Base-by-base conservation (phyloP, 2,113 vertebrate genomes). In the Paratilapia polleni region DNA sequence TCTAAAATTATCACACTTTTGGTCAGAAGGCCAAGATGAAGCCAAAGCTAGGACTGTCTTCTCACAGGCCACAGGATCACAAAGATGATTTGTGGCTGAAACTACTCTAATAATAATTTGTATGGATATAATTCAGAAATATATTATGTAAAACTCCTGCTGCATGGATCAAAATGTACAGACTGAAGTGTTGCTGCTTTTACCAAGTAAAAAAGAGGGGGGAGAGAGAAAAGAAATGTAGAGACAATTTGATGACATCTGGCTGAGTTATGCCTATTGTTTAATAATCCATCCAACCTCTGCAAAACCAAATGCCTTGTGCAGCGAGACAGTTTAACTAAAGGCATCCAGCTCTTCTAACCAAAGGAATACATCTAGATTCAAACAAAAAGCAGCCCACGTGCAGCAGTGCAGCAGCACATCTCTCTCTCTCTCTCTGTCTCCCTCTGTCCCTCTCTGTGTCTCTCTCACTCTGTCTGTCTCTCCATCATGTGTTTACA, bases 1-100 rank as follows among this genome's bases (percentile, higher is more conserved):
- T 94, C 95, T 96, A 95, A 95, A 96, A 96, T 96, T 95, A 95
- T 95, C 94, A 95, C 96, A 96, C 95, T 87, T 95, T 95, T 94
- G 95, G 95, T 95, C 94, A 91, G 92, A 85, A 92, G 86, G 92
- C 93, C 92, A 93, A 93, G 85, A 92, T 81, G 81, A 89, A 95
- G 92, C 90, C 91, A 94, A 87, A 79, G 59, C 61, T 87, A 62
- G 81, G 85, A 91, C 89, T 86, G 84, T 92, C 86, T 92, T 93
- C 81, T 90, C 87, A 86, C 89, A 84, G 88, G 86, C 88, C 87
- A 80, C 86, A 85, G 83, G 38, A 91, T 89, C 84, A 92, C 77
- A 81, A 78, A 85, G 75, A 90, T 34, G 61, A 61, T 64, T 58
- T 64, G 75, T 49, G 78, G 80, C 86, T 86, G 8, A 43, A 88